A percentile compares a stretch with the other conserved stretches of the same genome.
phyloP scores from a whole-genome alignment of 2,888 invertebrate species.

The Bellardia pandia region DNA sequence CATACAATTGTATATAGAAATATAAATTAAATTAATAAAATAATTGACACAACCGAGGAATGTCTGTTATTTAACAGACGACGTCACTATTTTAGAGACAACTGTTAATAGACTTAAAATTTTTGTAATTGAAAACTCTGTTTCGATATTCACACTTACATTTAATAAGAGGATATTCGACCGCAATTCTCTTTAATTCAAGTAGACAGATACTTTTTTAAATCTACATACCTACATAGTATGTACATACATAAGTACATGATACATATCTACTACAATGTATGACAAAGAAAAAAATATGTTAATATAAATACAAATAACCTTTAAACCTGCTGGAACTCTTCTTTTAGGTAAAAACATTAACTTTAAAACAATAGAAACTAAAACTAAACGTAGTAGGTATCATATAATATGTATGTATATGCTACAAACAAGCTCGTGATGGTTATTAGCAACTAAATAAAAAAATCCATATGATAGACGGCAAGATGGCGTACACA shows the following conservation, averaged over 20 bases:
- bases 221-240: not conserved
- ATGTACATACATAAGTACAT: not conserved
- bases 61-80: too few species aligned
- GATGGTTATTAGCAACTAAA: slow-evolving; percentile 26
- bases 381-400: not conserved
- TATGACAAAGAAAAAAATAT: not conserved
- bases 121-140: not conserved
- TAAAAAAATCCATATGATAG: slow-evolving; percentile 27
- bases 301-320: not conserved
- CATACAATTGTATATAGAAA: not conserved
- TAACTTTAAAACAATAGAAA: not conserved
- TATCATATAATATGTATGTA: not conserved
- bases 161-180: not conserved
- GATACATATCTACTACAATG: not conserved
- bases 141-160: slow-evolving; percentile 12
- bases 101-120: not conserved
- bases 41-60: too few species aligned
- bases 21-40: slow-evolving; percentile 20
- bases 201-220: not conserved
- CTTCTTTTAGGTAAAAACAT: slow-evolving; percentile 43
- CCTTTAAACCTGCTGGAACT: slow-evolving; percentile 8
- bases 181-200: slow-evolving; percentile 6
- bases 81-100: not conserved
- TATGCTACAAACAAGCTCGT: slow-evolving; percentile 1
- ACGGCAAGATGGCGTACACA: slow-evolving; percentile 30